Base-by-base conservation (phyloP, 2,888 invertebrate genomes). In the Melanargia galathea region DNA sequence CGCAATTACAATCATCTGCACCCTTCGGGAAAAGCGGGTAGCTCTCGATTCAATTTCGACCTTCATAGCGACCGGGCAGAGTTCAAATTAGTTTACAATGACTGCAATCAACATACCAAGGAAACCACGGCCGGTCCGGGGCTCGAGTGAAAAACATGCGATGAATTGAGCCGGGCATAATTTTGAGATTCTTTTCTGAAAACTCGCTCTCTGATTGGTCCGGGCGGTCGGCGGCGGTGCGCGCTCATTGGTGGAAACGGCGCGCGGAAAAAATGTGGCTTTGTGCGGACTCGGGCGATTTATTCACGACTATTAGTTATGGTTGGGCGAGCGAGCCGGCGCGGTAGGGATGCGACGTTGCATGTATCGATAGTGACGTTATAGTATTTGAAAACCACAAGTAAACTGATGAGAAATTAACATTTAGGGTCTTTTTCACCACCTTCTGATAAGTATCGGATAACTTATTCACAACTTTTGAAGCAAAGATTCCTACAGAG, bases 301-400 rank as follows among this genome's bases (percentile, higher is more conserved):
- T 85, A 84, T 87, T 87, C 90, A 82, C 86, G 82, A 86, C 88
- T 88, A 89, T 90, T 90, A 90, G 90, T 90, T 84, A 89, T 81
- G 90, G 86, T 86, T 80, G 84, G 83, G 75, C 83, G 88, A 64
- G 40, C 66, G 59, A 57, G 62, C 63, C 33, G 55, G 20, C 1
- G 38, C 24, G 22, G 11, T 62, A 64, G 65, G 55, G 63, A 55
- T 55, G 62, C 26, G 13, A 16, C 18, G 22, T 30, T 35, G 18
- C 13, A 5, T 11, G 13, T n/a, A 46, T 67, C 60, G 59, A 63
- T 63, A 63, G 11, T 7, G 40, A 7, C 30, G 30, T 6, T 30
- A 30, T 30, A 30, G 30, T 30, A 7, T 30, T 30, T 6, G 30
- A 0, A 30, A 30, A 30, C 26, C 6, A 30, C 7, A 30, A 30